Evolutionary conservation across 2,797 vertebrate species (phyloP), one percentile per base, ranked within the genome.

Genomic region (Paratrypauchen microcephalus): DNA sequence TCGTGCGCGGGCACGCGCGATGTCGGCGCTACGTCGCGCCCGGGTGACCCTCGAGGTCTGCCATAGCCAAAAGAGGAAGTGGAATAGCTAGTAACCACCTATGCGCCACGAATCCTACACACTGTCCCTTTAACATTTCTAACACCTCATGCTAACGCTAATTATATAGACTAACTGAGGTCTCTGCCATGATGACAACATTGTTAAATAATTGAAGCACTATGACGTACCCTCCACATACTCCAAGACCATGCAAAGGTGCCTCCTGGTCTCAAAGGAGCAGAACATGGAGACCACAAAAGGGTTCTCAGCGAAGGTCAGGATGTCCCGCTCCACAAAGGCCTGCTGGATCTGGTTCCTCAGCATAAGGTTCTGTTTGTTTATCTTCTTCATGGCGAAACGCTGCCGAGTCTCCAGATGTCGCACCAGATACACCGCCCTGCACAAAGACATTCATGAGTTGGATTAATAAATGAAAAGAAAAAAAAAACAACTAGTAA

Each of bases 241-340:
- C 84, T 99, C 97, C 96, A 99, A 96, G 84, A 99, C 97, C 97
- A 99, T 97, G 90, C 97, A 99, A 65, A 99, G 95, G 85, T 99
- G 97, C 2, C 96, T 90, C 12, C 95, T 93, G 0, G 96, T 98
- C 91, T 99, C 97, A 0, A 99, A 99, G 28, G 97, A 98, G 87
- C 97, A 99, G 92, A 98, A 99, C 97, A 99, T 99, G 83, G 96
- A 95, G 82, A 99, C 97, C 12, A 99, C 97, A 0, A 99, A 99
- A 2, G 97, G 97, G 82, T 99, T 99, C 88, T 99, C 97, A 0
- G 97, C 97, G 0, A 99, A 99, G 0, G 97, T 99, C 97, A 99
- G 89, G 89, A 99, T 99, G 88, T 99, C 97, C 0, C 97, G 91
- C 88, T 99, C 97, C 82, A 99, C 97, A 0, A 99, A 99, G 9